Evolutionary conservation across 2,888 invertebrate species (phyloP).

Genomic region (Bombylius major): DNA sequence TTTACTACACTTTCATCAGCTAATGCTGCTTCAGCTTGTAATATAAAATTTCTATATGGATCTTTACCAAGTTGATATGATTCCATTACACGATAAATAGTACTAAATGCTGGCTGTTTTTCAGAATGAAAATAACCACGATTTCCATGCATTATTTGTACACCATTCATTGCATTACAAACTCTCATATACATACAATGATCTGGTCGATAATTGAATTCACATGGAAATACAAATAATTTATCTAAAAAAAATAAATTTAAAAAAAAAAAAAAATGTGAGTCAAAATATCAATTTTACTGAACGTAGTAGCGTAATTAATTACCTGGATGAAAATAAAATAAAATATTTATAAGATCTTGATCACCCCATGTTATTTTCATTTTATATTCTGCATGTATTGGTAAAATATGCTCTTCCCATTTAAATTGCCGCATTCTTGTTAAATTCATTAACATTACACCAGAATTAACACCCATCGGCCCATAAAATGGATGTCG

Average conservation of each 20-base stretch:
- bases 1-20: constrained; percentile 42
- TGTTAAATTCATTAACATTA: constrained; percentile 95
- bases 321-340: constrained; percentile 62
- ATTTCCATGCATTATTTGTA: constrained; percentile 79
- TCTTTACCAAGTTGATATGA: constrained; percentile 53
- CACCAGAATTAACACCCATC: constrained; percentile 83
- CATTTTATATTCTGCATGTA: constrained; percentile 70
- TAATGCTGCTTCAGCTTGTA: constrained; percentile 36
- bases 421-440: constrained; percentile 78
- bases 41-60: constrained; percentile 46
- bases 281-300: background rate
- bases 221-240: constrained; percentile 66
- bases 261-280: background rate
- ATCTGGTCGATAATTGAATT: constrained; percentile 87
- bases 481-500: constrained; percentile 84
- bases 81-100: constrained; percentile 46
- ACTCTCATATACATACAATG: constrained; percentile 93
- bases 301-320: background rate
- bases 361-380: constrained; percentile 97
- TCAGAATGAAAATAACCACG: constrained; percentile 73
- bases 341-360: constrained; percentile 80
- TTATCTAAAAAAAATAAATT: constrained; percentile 48
- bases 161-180: constrained; percentile 54
- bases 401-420: constrained; percentile 70
- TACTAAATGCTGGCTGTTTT: constrained; percentile 74